A percentile compares a stretch with the other conserved stretches of the same genome.
Evolutionary conservation across 1,140 invertebrate species (phyloP).

Genomic region (Drosophila parvula): DNA sequence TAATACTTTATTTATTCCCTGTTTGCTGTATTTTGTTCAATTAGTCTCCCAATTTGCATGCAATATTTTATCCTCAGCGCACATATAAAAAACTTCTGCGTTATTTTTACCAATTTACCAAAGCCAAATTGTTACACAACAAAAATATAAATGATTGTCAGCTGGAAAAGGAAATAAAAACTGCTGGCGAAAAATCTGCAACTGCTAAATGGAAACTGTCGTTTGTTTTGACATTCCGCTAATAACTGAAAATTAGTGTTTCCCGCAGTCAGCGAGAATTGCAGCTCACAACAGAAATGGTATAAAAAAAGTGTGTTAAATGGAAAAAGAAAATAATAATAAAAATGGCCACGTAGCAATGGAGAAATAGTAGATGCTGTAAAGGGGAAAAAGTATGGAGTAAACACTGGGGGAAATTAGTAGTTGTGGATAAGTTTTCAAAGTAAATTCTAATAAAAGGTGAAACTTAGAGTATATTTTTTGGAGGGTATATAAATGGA

Average conservation of each 20-base stretch:
- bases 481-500: too few relatives aligned
- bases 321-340: constrained; percentile 13
- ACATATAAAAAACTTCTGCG: neutral
- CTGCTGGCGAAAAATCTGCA: constrained; percentile 18
- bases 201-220: constrained; percentile 52
- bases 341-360: constrained; percentile 3
- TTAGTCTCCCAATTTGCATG: constrained; percentile 11
- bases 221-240: constrained; percentile 76
- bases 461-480: neutral
- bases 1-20: neutral
- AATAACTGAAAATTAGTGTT: constrained; percentile 76
- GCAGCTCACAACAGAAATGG: constrained; percentile 16
- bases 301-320: constrained; percentile 13
- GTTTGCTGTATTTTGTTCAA: neutral
- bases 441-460: neutral
- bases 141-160: constrained; percentile 25
- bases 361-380: neutral
- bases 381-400: too few relatives aligned
- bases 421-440: neutral
- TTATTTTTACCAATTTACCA: constrained; percentile 17
- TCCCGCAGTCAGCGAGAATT: constrained; percentile 40
- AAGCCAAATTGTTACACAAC: constrained; percentile 18
- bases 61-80: constrained; percentile 1
- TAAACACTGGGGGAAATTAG: constrained; percentile 13
- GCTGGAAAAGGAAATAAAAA: constrained; percentile 20